Conservation (phyloP, 2,797 vertebrate genomes). For the Micromesistius poutassou region DNA sequence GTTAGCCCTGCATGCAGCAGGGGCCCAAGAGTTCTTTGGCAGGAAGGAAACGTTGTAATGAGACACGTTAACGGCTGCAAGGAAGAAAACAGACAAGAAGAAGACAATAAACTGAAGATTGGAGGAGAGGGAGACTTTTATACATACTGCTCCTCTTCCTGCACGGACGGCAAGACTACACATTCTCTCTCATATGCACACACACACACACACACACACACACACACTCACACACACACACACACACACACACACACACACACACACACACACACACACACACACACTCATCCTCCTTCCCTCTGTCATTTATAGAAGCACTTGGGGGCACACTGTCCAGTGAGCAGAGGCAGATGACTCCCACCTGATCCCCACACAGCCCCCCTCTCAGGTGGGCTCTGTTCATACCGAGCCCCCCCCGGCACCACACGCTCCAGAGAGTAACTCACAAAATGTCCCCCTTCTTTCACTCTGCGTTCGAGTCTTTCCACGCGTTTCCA, state of each 20-base stretch:
- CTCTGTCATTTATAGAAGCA: slow-evolving; percentile 22
- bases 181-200: not conserved
- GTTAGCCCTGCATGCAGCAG: too few relatives aligned
- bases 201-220: not conserved
- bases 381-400: slow-evolving; percentile 48
- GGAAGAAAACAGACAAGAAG: not conserved
- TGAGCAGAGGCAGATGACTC: slow-evolving; percentile 35
- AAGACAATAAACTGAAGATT: not conserved
- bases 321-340: slow-evolving; percentile 32
- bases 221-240: not conserved
- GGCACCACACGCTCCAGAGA: slow-evolving; percentile 33
- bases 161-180: not conserved
- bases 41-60: too few relatives aligned
- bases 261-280: not conserved
- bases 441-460: not conserved
- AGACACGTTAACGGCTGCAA: not conserved
- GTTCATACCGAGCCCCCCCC: slow-evolving; percentile 25
- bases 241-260: slow-evolving; percentile 5
- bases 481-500: not conserved
- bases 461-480: not conserved
- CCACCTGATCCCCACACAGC: slow-evolving; percentile 51
- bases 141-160: not conserved
- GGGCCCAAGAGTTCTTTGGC: too few relatives aligned
- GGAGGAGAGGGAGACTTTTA: not conserved
- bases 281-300: not conserved